Percentiles rank a stretch among this genome's conserved stretches.
Evolutionary conservation across 37 sponge, comb jelly and placozoan species (phyloP).

Genomic region (Spongia lamella): DNA sequence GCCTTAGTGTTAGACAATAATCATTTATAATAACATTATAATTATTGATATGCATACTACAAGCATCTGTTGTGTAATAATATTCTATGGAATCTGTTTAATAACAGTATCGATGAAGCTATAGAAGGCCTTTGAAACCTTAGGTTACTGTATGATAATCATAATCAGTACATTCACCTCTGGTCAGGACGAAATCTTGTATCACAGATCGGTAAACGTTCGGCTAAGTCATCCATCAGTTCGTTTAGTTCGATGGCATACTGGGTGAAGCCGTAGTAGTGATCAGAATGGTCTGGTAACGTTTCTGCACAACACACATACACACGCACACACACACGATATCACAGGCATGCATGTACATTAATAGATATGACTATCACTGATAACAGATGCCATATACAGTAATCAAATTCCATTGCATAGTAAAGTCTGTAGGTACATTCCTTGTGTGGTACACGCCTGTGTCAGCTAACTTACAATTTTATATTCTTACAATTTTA

Average conservation of each 20-base stretch:
- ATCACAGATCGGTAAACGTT: constrained; percentile 61
- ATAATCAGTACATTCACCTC: constrained; percentile 17
- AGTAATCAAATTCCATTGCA: no score
- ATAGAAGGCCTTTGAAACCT: not conserved
- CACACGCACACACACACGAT: constrained; percentile 5
- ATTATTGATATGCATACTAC: not conserved
- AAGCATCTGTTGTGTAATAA: not conserved
- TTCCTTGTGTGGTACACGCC: no score
- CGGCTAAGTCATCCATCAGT: constrained; percentile 13
- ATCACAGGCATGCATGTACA: not conserved
- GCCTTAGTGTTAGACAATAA: no score
- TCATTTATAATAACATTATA: not conserved
- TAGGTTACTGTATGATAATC: not conserved
- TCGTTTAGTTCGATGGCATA: constrained; percentile 75
- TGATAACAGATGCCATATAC: no score
- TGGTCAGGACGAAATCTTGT: constrained; percentile 75
- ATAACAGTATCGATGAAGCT: no score
- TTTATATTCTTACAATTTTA: no score
- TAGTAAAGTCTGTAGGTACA: no score
- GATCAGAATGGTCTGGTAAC: constrained; percentile 35
- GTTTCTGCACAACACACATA: constrained; percentile 11
- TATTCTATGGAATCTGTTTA: not conserved
- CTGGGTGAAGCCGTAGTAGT: constrained; percentile 69
- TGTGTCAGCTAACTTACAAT: no score
- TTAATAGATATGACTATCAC: constrained; percentile 21